Evolutionary conservation across 2,888 invertebrate genomes (phyloP).

Genomic region (Heliconius charithonia): DNA sequence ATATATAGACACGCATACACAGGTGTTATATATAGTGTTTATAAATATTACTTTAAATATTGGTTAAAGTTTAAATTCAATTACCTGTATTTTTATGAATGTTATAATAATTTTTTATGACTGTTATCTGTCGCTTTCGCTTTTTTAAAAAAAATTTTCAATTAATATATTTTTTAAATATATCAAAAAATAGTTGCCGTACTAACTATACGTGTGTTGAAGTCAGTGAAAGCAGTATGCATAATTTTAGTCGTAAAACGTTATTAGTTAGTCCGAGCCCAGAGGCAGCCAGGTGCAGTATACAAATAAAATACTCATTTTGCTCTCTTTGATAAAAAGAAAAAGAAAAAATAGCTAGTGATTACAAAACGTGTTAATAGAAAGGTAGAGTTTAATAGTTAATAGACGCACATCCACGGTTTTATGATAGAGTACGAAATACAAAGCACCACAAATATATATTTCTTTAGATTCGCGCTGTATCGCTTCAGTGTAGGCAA

Average conservation of each 20-base stretch:
- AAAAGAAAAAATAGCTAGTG: too few species aligned
- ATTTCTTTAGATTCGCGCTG: not conserved
- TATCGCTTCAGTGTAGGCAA: not conserved
- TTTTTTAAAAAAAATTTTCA: not conserved
- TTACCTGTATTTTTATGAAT: not conserved
- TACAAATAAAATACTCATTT: not conserved
- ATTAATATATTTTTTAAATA: too few species aligned
- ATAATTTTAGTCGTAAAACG: not conserved
- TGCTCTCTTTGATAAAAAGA: not conserved
- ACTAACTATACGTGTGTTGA: not conserved
- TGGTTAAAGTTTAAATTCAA: not conserved
- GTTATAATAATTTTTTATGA: not conserved
- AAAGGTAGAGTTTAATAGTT: not conserved
- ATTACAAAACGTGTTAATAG: not conserved
- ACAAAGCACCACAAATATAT: not conserved
- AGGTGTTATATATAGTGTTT: too few species aligned
- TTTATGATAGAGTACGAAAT: too few species aligned
- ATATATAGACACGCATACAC: too few species aligned
- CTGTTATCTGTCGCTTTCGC: not conserved
- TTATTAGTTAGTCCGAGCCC: not conserved
- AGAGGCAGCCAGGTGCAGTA: not conserved
- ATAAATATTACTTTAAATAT: too few species aligned
- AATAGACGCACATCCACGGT: too few species aligned
- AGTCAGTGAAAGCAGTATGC: constrained; percentile 6
- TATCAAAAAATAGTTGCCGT: not conserved